Conservation (phyloP, 1,140 invertebrate species). For the Cyrtorhinus lividipennis region DNA sequence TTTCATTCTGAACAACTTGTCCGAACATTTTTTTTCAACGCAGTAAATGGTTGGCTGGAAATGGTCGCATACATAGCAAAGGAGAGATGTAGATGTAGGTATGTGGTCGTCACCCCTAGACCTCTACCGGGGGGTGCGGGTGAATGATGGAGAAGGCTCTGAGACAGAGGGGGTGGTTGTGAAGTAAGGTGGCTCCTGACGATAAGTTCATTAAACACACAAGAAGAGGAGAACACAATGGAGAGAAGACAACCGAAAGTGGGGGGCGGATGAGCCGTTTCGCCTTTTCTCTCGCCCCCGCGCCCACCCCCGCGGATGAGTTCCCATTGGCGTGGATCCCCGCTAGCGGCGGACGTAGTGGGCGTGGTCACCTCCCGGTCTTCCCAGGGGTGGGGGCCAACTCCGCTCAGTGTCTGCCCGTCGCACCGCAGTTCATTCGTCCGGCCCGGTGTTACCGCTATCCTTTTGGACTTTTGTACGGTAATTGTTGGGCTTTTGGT, state of each 20-base stretch:
- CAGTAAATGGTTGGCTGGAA: too few relatives aligned
- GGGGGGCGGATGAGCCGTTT: neutral
- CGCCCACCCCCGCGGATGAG: neutral
- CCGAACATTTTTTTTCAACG: too few relatives aligned
- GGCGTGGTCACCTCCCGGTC: neutral
- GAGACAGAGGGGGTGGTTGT: too few relatives aligned
- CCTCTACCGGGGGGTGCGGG: too few relatives aligned
- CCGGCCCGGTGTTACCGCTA: neutral
- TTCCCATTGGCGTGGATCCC: neutral
- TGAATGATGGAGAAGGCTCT: too few relatives aligned
- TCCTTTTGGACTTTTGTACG: neutral
- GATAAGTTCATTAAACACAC: neutral
- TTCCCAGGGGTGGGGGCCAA: neutral
- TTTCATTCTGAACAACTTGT: too few relatives aligned
- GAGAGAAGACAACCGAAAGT: neutral
- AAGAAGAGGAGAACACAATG: neutral
- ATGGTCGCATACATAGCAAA: too few relatives aligned
- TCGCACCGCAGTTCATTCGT: constrained; percentile 1
- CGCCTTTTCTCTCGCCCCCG: neutral
- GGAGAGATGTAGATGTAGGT: too few relatives aligned
- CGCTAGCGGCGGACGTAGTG: neutral
- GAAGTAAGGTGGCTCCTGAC: neutral
- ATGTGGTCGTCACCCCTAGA: too few relatives aligned
- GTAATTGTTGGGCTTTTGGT: neutral
- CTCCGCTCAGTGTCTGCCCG: constrained; percentile 1